These are phyloP conservation scores for Dynastes tityus DNA, from an alignment of 2,888 invertebrate species.

Conservation along the genomic window DNA sequence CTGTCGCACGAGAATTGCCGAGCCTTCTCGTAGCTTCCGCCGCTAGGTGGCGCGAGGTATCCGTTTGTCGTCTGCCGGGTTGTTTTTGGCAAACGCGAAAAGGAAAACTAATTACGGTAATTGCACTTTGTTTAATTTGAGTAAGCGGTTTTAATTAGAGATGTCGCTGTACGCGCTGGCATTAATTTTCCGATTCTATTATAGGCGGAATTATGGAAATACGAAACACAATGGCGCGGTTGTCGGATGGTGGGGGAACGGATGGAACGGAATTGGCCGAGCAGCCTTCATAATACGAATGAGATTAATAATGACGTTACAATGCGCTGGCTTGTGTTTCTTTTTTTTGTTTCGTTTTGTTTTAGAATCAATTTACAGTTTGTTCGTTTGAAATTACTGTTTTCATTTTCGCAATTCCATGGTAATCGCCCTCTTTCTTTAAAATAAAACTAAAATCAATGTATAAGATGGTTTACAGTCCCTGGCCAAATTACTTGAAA, in stretches of 20 bases:
- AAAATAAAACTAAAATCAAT: too few species aligned
- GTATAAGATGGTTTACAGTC: too few species aligned
- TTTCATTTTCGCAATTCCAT: too few species aligned
- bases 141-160: conserved; percentile 42
- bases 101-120: conserved; percentile 44
- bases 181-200: conserved; percentile 38
- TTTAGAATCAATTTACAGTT: too few species aligned
- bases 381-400: too few species aligned
- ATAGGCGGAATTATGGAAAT: conserved; percentile 42
- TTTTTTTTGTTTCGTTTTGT: too few species aligned
- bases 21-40: background rate
- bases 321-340: too few species aligned
- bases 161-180: conserved; percentile 32
- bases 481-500: too few species aligned
- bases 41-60: background rate
- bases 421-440: too few species aligned
- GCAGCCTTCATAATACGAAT: too few species aligned
- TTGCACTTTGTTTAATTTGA: conserved; percentile 47
- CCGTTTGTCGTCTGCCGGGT: background rate
- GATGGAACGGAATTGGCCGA: background rate
- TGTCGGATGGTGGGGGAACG: background rate
- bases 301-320: too few species aligned
- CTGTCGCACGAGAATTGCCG: conserved; percentile 24
- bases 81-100: conserved; percentile 36
- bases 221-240: conserved; percentile 5